Conservation (phyloP, 2,113 vertebrate genomes). For the Saccopteryx leptura region DNA sequence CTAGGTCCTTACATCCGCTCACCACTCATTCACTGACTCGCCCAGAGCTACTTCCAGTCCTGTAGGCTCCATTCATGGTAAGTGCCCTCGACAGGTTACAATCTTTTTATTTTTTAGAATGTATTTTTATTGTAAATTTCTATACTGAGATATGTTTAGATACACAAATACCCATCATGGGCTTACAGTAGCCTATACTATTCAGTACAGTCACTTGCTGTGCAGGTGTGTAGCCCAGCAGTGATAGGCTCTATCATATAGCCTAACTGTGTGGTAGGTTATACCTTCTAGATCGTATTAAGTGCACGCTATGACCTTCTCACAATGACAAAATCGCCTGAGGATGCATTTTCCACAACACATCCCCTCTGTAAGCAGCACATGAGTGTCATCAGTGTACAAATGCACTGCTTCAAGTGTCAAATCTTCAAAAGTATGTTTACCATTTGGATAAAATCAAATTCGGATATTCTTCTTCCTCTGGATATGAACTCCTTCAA, state of each 20-base stretch:
- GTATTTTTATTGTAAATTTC: background rate
- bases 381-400: constrained; percentile 21
- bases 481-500: background rate
- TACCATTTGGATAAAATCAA: constrained; percentile 29
- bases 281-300: background rate
- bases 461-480: constrained; percentile 46
- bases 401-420: constrained; percentile 55
- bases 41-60: background rate
- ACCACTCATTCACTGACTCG: background rate
- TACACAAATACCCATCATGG: background rate
- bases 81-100: background rate
- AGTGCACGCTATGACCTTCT: background rate
- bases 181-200: no score
- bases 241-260: no score
- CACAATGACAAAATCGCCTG: background rate
- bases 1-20: background rate
- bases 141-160: background rate
- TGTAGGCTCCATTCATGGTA: background rate
- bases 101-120: background rate
- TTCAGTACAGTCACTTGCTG: background rate
- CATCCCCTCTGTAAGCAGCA: no score
- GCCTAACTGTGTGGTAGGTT: background rate
- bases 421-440: constrained; percentile 47
- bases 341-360: background rate
- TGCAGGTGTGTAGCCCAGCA: background rate